Evolutionary conservation across 2,113 vertebrate genomes (phyloP).

Genomic region (Nothocercus julius): DNA sequence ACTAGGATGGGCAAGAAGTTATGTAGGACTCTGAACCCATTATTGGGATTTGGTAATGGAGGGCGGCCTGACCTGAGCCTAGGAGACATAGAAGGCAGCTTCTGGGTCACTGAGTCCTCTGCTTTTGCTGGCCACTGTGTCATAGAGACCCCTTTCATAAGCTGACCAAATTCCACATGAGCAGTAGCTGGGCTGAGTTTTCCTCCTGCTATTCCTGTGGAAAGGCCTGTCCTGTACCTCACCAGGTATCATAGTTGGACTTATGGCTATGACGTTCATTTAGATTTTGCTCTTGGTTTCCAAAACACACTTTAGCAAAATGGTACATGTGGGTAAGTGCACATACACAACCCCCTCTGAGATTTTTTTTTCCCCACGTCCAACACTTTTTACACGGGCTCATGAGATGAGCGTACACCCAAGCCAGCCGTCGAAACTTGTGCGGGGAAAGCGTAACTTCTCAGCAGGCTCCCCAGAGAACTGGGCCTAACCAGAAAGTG

Average conservation of each 20-base stretch:
- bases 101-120: constrained; percentile 52
- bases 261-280: fast-evolving
- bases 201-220: background rate
- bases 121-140: constrained; percentile 5
- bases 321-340: background rate
- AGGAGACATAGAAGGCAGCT: constrained; percentile 30
- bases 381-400: background rate
- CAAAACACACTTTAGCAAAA: background rate
- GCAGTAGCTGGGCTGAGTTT: background rate
- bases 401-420: background rate
- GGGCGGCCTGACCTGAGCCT: constrained; percentile 47
- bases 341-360: background rate
- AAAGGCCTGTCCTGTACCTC: background rate
- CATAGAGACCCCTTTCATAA: constrained; percentile 41
- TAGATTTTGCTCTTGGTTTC: background rate
- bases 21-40: constrained; percentile 47
- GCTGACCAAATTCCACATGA: constrained; percentile 2
- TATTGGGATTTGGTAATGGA: constrained; percentile 52
- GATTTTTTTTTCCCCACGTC: background rate
- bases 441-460: background rate
- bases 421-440: background rate
- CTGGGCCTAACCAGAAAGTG: background rate
- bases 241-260: background rate
- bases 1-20: constrained; percentile 21
- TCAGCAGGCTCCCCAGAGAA: background rate